A percentile compares a stretch with the other conserved stretches of the same genome.
These are phyloP conservation scores for Acropternis orthonyx DNA, from an alignment of 2,797 vertebrate species.

Conservation along the genomic window DNA sequence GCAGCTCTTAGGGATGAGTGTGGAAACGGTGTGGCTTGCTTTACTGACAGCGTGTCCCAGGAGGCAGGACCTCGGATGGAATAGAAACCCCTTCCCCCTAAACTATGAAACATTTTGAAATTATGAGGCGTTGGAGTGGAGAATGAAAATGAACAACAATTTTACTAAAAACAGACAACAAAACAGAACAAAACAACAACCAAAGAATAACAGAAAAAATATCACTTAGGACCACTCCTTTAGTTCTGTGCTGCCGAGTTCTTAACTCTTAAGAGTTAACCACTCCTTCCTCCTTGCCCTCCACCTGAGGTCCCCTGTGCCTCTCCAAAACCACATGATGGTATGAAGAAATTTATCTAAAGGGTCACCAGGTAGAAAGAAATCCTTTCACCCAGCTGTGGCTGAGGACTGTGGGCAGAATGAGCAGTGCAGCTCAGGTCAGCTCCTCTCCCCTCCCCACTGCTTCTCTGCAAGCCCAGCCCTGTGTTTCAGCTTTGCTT, in stretches of 20 bases:
- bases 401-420: background rate
- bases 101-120: background rate
- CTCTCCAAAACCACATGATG: background rate
- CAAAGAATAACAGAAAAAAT: background rate
- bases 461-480: background rate
- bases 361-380: too few relatives aligned
- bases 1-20: rapidly evolving
- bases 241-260: too few relatives aligned
- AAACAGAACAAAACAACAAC: background rate
- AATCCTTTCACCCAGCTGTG: background rate
- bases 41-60: background rate
- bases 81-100: background rate
- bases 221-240: too few relatives aligned
- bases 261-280: background rate
- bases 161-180: background rate
- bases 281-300: background rate
- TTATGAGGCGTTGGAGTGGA: background rate
- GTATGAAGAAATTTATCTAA: background rate
- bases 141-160: background rate
- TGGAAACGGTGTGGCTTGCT: background rate
- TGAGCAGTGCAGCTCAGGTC: background rate
- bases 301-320: background rate
- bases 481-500: background rate
- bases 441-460: rapidly evolving
- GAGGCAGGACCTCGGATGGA: background rate